These are phyloP conservation scores for Ellobium chinense DNA, from an alignment of 2,888 invertebrate species.

Conservation along the genomic window DNA sequence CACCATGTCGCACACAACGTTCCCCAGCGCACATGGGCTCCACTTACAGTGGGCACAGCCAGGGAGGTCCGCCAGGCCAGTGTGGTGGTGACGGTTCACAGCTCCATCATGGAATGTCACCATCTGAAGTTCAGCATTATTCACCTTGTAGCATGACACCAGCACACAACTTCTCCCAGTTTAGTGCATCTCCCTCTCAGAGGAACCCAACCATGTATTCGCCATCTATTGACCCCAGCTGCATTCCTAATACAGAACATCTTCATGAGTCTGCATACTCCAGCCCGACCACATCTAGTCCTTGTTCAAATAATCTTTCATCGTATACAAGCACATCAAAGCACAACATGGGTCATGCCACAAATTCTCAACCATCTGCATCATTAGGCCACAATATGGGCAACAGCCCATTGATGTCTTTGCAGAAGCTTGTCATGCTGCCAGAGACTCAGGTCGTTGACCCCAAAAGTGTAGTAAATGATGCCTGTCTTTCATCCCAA, in stretches of 20 bases:
- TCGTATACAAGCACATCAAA: neutral
- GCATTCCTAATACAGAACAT: slow-evolving; percentile 16
- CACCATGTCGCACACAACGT: slow-evolving; percentile 54
- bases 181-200: slow-evolving; percentile 41
- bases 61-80: slow-evolving; percentile 24
- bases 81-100: slow-evolving; percentile 15
- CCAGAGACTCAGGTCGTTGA: slow-evolving; percentile 73
- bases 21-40: slow-evolving; percentile 57
- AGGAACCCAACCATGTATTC: slow-evolving; percentile 39
- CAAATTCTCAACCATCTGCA: slow-evolving; percentile 9
- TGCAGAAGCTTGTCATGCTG: slow-evolving; percentile 72
- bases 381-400: slow-evolving; percentile 14
- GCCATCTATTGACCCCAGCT: slow-evolving; percentile 21
- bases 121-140: slow-evolving; percentile 51
- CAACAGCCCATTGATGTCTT: slow-evolving; percentile 72
- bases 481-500: slow-evolving; percentile 62
- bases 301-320: slow-evolving; percentile 12
- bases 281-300: slow-evolving; percentile 29
- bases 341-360: slow-evolving; percentile 1
- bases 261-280: slow-evolving; percentile 26
- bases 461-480: slow-evolving; percentile 77
- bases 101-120: slow-evolving; percentile 40
- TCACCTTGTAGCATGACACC: slow-evolving; percentile 54
- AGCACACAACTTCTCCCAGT: slow-evolving; percentile 53
- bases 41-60: slow-evolving; percentile 40